phyloP scores from a whole-genome alignment of 2,797 vertebrate genomes.

The Oryzias sinensis region DNA sequence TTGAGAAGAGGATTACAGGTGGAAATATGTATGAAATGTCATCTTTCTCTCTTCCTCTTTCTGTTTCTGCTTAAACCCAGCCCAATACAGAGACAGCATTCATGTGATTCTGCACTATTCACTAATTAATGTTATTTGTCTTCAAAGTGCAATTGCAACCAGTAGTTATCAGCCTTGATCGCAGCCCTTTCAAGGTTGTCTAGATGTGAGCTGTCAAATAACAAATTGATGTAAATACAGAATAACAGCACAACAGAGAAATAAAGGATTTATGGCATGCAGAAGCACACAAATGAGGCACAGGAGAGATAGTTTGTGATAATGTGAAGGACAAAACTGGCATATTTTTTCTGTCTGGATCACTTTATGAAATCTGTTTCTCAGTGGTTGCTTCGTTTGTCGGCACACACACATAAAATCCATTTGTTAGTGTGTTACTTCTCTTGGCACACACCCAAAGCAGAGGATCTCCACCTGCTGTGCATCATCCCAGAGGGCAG shows the following conservation, averaged over 20 bases:
- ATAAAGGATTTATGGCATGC: slow-evolving; percentile 53
- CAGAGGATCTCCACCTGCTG: slow-evolving; percentile 58
- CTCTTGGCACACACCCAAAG: slow-evolving; percentile 53
- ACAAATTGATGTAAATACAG: slow-evolving; percentile 71
- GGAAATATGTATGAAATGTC: slow-evolving; percentile 59
- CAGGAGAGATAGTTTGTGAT: slow-evolving; percentile 58
- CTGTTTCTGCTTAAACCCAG: slow-evolving; percentile 40
- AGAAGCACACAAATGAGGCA: slow-evolving; percentile 65
- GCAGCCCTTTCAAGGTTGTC: slow-evolving; percentile 68
- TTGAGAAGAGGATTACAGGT: slow-evolving; percentile 52
- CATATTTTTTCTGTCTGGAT: slow-evolving; percentile 53
- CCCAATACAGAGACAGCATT: slow-evolving; percentile 49
- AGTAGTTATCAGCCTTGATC: slow-evolving; percentile 69
- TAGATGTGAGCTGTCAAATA: slow-evolving; percentile 65
- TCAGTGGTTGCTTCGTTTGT: slow-evolving; percentile 10
- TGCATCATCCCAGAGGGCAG: slow-evolving; percentile 48
- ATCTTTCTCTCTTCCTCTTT: slow-evolving; percentile 24
- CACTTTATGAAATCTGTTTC: slow-evolving; percentile 37
- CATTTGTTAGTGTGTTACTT: slow-evolving; percentile 25
- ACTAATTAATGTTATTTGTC: slow-evolving; percentile 74
- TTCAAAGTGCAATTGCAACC: slow-evolving; percentile 70
- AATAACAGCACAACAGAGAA: slow-evolving; percentile 68
- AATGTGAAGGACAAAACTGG: slow-evolving; percentile 71
- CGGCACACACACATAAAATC: slow-evolving; percentile 9
- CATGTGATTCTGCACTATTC: slow-evolving; percentile 49